Evolutionary conservation across 2,888 invertebrate genomes (phyloP).

Genomic region (Copidosoma aretas): DNA sequence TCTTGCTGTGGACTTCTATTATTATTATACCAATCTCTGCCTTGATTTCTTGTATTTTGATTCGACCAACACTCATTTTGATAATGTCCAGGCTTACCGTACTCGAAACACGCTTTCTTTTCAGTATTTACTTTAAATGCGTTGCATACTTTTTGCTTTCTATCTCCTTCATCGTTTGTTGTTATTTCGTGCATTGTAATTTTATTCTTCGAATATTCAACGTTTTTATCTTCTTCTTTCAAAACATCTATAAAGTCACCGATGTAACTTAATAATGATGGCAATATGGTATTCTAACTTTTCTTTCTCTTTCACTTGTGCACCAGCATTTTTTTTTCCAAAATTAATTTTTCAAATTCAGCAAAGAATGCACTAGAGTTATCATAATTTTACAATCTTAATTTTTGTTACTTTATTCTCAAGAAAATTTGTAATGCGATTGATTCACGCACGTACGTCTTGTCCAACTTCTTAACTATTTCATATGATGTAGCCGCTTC

Average conservation of each 20-base stretch:
- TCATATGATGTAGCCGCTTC: slow-evolving; percentile 12
- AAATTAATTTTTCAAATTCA: slow-evolving; percentile 40
- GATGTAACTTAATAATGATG: slow-evolving; percentile 35
- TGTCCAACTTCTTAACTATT: slow-evolving; percentile 25
- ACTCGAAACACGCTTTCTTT: slow-evolving; percentile 4
- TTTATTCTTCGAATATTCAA: slow-evolving; percentile 40
- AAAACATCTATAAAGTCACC: slow-evolving; percentile 38
- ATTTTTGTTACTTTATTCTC: slow-evolving; percentile 14
- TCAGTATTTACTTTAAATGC: slow-evolving; percentile 28
- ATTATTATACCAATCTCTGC: too few relatives aligned
- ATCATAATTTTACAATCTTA: slow-evolving; percentile 24
- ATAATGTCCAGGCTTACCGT: background rate
- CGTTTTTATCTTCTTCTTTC: slow-evolving; percentile 32
- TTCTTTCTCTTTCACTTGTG: slow-evolving; percentile 32
- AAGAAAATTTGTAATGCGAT: slow-evolving; percentile 21
- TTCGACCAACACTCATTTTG: background rate
- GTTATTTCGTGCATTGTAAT: slow-evolving; percentile 22
- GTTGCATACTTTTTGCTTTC: slow-evolving; percentile 27
- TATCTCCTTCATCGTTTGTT: slow-evolving; percentile 9
- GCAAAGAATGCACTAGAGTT: slow-evolving; percentile 25
- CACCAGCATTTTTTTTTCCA: slow-evolving; percentile 39
- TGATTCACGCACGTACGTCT: slow-evolving; percentile 19
- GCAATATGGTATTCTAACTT: slow-evolving; percentile 38
- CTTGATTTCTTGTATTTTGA: too few relatives aligned
- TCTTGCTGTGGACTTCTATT: background rate